Conservation (phyloP, 1,140 invertebrate genomes). For the Metopolophium dirhodum region DNA sequence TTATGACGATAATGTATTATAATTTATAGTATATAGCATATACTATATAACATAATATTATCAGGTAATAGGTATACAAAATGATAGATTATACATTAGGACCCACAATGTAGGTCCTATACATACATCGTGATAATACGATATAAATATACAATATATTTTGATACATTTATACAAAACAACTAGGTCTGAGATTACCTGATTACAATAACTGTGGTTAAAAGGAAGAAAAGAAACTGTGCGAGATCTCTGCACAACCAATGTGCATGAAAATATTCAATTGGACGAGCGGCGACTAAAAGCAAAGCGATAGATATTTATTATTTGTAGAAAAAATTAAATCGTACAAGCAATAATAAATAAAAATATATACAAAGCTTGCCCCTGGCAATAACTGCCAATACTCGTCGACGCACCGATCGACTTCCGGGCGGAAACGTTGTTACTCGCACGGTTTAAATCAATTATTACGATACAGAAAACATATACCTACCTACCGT, state of each 20-base stretch:
- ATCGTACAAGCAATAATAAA: background rate
- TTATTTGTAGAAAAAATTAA: background rate
- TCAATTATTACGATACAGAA: background rate
- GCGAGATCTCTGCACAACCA: background rate
- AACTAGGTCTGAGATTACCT: background rate
- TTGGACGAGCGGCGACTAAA: background rate
- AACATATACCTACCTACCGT: background rate
- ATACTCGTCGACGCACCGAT: background rate
- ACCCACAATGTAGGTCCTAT: background rate
- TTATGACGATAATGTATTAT: no score
- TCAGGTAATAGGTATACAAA: no score
- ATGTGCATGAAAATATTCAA: background rate
- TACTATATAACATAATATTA: no score
- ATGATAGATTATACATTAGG: no score
- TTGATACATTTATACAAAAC: background rate
- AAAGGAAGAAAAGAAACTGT: background rate
- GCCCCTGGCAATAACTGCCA: background rate
- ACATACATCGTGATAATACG: background rate
- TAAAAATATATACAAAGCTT: background rate
- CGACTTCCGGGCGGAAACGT: background rate
- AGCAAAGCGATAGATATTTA: background rate
- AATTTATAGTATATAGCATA: no score
- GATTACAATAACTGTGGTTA: no score
- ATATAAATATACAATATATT: background rate
- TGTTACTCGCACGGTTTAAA: background rate